Conservation (phyloP, 2,113 vertebrate species). For the Carassius auratus region DNA sequence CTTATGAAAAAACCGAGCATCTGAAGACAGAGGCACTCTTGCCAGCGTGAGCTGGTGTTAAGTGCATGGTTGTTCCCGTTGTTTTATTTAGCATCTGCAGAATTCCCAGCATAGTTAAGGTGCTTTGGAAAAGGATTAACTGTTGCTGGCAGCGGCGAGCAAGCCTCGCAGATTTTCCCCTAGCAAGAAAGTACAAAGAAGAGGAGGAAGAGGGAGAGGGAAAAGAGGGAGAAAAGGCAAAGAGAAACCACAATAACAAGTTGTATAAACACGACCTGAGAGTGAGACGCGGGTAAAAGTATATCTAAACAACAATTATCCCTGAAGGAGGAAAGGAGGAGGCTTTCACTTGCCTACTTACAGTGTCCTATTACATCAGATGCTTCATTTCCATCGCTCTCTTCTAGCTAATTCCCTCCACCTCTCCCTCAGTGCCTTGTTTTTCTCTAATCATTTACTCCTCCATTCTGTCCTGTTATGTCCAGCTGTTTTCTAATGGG, state of each 20-base stretch:
- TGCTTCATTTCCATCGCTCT: background rate
- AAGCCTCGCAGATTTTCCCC: slow-evolving; percentile 57
- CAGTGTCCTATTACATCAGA: slow-evolving; percentile 41
- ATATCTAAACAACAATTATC: slow-evolving; percentile 56
- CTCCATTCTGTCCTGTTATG: background rate
- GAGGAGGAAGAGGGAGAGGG: slow-evolving; percentile 44
- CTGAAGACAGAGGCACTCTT: slow-evolving; percentile 58
- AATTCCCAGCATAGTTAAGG: slow-evolving; percentile 66
- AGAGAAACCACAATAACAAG: slow-evolving; percentile 46
- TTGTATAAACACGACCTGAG: slow-evolving; percentile 58
- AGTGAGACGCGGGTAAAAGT: slow-evolving; percentile 42
- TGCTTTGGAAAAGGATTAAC: slow-evolving; percentile 66
- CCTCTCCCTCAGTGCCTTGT: slow-evolving; percentile 43
- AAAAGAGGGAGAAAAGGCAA: slow-evolving; percentile 45
- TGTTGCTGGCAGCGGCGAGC: slow-evolving; percentile 56
- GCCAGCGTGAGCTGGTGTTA: slow-evolving; percentile 56
- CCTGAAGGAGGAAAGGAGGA: slow-evolving; percentile 44
- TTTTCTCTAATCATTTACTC: slow-evolving; percentile 3
- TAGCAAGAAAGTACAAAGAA: slow-evolving; percentile 57
- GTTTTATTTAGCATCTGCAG: slow-evolving; percentile 61
- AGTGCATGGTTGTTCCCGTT: slow-evolving; percentile 61
- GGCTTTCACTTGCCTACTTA: slow-evolving; percentile 48
- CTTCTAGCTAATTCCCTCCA: slow-evolving; percentile 10
- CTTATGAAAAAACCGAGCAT: slow-evolving; percentile 50
- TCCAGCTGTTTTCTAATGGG: slow-evolving; percentile 48